These are phyloP conservation scores for cattle (Bos taurus) DNA, from an alignment of 2,113 vertebrate species.

Conservation along the genomic window DNA sequence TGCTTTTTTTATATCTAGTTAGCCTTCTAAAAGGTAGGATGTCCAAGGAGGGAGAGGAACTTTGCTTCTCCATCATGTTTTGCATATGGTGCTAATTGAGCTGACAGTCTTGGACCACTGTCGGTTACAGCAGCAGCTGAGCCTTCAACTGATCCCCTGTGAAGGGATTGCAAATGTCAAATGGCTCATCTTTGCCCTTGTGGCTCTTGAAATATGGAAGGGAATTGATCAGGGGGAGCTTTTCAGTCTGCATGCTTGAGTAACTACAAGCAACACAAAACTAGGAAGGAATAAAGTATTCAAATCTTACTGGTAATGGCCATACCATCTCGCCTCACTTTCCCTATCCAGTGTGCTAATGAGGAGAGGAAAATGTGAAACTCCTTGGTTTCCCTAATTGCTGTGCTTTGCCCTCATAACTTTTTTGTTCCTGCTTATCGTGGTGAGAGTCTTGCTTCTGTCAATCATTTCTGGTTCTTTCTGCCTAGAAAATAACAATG, in stretches of 20 bases:
- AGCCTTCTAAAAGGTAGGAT: conserved; percentile 24
- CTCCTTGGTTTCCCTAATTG: conserved; percentile 41
- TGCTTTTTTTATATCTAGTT: conserved; percentile 44
- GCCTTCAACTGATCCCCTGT: background rate
- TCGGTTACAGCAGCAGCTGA: background rate
- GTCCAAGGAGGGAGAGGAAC: background rate
- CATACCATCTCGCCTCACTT: background rate
- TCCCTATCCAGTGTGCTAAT: conserved; percentile 45
- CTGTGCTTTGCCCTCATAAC: conserved; percentile 40
- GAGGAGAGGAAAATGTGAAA: conserved; percentile 21
- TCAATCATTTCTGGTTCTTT: conserved; percentile 59
- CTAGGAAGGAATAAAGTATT: conserved; percentile 22
- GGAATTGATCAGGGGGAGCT: conserved; percentile 13
- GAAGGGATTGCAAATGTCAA: conserved; percentile 34
- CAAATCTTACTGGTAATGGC: background rate
- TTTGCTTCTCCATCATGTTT: conserved; percentile 52
- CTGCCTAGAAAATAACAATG: conserved; percentile 54
- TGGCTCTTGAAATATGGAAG: conserved; percentile 23
- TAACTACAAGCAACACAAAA: background rate
- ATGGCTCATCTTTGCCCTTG: conserved; percentile 36
- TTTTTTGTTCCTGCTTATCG: conserved; percentile 49
- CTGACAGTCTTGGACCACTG: background rate
- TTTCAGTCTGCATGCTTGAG: conserved; percentile 45
- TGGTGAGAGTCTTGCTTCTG: conserved; percentile 40
- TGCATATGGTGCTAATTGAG: conserved; percentile 32